A percentile compares a stretch with the other conserved stretches of the same genome.
These are phyloP conservation scores for Xerus rutilus DNA, from an alignment of 2,797 vertebrate genomes.

Conservation along the genomic window DNA sequence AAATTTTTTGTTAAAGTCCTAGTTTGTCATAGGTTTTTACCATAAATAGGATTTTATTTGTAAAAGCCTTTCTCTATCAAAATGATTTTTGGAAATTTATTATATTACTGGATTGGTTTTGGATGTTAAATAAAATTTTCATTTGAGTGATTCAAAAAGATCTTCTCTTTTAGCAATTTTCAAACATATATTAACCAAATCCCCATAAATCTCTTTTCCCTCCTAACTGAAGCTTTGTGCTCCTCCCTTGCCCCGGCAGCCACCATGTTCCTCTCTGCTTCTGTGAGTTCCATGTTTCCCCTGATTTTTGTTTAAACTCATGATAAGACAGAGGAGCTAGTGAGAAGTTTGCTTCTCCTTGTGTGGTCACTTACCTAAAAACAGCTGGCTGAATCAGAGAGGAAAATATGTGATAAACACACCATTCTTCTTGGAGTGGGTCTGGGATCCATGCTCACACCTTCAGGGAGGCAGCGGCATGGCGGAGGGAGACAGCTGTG, in stretches of 20 bases:
- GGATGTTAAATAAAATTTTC: no score
- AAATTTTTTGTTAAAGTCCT: no score
- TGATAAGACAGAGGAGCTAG: background rate
- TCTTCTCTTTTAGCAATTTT: background rate
- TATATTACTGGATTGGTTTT: no score
- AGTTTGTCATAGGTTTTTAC: no score
- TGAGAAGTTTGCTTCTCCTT: background rate
- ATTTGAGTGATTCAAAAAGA: no score
- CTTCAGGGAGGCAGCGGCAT: background rate
- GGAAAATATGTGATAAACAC: background rate
- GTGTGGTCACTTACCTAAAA: background rate
- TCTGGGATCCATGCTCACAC: background rate
- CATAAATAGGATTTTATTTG: no score
- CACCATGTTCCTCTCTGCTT: background rate
- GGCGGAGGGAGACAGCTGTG: background rate
- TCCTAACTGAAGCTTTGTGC: background rate
- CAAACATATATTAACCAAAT: background rate
- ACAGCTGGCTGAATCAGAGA: background rate
- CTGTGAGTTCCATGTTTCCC: background rate
- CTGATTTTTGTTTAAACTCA: conserved; percentile 23
- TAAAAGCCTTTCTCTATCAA: no score
- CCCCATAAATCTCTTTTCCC: background rate
- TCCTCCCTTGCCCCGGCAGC: background rate
- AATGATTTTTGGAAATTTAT: no score
- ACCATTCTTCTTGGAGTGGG: background rate